These are phyloP conservation scores for Botia almorhae DNA, from an alignment of 2,797 vertebrate genomes.

Conservation along the genomic window DNA sequence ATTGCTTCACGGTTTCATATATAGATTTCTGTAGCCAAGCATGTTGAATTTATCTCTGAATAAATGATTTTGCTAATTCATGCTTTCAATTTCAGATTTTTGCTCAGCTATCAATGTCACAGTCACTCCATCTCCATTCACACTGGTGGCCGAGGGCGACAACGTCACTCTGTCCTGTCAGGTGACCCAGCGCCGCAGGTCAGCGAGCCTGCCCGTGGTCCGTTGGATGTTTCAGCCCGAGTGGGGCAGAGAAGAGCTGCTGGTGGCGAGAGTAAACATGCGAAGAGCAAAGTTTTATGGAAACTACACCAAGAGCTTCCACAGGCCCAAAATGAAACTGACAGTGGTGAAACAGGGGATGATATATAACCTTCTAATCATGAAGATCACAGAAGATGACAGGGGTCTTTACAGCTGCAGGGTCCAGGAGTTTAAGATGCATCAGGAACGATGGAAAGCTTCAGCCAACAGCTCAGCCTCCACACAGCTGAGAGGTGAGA, in stretches of 20 bases:
- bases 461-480: conserved; percentile 87
- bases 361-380: conserved; percentile 83
- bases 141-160: conserved; percentile 82
- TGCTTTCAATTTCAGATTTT: conserved; percentile 74
- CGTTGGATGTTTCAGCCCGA: conserved; percentile 87
- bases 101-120: conserved; percentile 89
- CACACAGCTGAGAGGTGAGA: conserved; percentile 89
- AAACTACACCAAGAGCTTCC: conserved; percentile 88
- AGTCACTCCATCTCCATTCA: conserved; percentile 86
- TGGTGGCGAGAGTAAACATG: conserved; percentile 93
- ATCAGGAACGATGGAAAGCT: conserved; percentile 89
- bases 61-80: background rate
- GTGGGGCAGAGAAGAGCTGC: conserved; percentile 75
- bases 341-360: conserved; percentile 82
- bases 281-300: conserved; percentile 90
- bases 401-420: conserved; percentile 90
- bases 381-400: conserved; percentile 82
- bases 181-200: conserved; percentile 84
- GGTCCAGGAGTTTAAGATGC: conserved; percentile 91
- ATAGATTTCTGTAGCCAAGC: background rate
- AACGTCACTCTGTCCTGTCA: conserved; percentile 89
- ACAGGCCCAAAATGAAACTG: conserved; percentile 84
- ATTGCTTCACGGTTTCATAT: background rate
- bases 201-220: conserved; percentile 85
- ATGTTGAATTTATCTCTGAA: background rate